phyloP scores from a whole-genome alignment of 2,888 invertebrate species.

The Eucera pruinosa region DNA sequence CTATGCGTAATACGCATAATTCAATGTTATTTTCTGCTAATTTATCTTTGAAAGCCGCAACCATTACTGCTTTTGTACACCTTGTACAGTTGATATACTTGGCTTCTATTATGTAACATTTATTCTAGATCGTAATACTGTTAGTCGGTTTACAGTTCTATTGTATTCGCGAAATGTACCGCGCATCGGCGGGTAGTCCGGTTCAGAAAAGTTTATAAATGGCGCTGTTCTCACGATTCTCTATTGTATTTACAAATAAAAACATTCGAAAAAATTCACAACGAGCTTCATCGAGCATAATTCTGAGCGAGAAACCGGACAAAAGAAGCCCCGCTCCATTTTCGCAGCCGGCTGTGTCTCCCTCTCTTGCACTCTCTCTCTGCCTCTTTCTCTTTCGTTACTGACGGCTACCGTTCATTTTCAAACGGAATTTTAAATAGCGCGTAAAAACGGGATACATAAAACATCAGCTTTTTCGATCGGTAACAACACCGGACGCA shows the following conservation, averaged over 20 bases:
- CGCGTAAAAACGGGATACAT: slow-evolving; percentile 17
- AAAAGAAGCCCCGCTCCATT: slow-evolving; percentile 30
- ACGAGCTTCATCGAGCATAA: slow-evolving; percentile 18
- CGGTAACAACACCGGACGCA: background rate
- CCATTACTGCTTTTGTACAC: background rate
- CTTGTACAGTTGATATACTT: background rate
- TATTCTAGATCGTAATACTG: slow-evolving; percentile 12
- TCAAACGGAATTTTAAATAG: slow-evolving; percentile 11
- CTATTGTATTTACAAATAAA: slow-evolving; percentile 6
- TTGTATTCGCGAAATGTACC: slow-evolving; percentile 2
- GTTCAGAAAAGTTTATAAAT: slow-evolving; percentile 25
- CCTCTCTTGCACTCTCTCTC: no score
- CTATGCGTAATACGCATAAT: no score
- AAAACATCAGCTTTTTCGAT: slow-evolving; percentile 40
- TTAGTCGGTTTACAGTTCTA: slow-evolving; percentile 8
- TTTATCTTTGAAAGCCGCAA: no score
- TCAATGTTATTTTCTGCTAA: no score
- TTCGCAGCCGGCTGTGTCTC: slow-evolving; percentile 8
- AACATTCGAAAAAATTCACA: slow-evolving; percentile 21
- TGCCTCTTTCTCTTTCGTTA: slow-evolving; percentile 14
- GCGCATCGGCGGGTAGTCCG: background rate
- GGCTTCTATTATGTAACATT: background rate
- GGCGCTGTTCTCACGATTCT: slow-evolving; percentile 18
- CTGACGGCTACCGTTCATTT: slow-evolving; percentile 10
- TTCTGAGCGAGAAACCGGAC: background rate